Evolutionary conservation across 2,888 invertebrate genomes (phyloP).

Genomic region (Luperina testacea): DNA sequence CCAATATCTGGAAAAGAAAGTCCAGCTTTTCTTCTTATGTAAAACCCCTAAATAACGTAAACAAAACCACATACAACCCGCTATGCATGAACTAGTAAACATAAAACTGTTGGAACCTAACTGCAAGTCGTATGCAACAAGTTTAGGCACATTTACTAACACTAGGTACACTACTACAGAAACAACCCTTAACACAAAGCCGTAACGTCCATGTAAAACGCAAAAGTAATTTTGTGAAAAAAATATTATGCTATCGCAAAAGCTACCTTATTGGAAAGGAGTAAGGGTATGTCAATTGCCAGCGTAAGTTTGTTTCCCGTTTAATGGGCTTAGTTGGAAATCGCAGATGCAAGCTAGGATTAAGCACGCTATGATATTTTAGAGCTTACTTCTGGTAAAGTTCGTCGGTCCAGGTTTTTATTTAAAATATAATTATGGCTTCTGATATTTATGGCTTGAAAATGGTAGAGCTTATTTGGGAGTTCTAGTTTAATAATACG

Average conservation of each 20-base stretch:
- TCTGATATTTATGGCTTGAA: constrained; percentile 48
- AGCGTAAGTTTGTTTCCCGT: constrained; percentile 48
- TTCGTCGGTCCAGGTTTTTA: constrained; percentile 45
- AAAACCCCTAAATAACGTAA: not conserved
- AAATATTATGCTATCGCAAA: not conserved
- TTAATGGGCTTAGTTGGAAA: constrained; percentile 64
- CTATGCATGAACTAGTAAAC: constrained; percentile 34
- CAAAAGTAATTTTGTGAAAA: constrained; percentile 11
- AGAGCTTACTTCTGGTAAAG: constrained; percentile 53
- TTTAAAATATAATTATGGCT: constrained; percentile 38
- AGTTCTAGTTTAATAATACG: constrained; percentile 21
- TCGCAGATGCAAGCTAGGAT: constrained; percentile 65
- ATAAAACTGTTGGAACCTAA: constrained; percentile 47
- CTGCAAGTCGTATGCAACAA: constrained; percentile 61
- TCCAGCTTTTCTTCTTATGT: not conserved
- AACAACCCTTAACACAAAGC: constrained; percentile 12
- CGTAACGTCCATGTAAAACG: constrained; percentile 14
- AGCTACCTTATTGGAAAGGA: constrained; percentile 16
- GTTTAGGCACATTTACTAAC: constrained; percentile 30
- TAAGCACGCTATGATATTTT: constrained; percentile 63
- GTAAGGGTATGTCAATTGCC: constrained; percentile 24
- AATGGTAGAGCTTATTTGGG: constrained; percentile 29
- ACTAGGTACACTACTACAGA: constrained; percentile 1
- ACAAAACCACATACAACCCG: constrained; percentile 20
- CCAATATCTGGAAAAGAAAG: not conserved